Evolutionary conservation across 2,113 vertebrate genomes (phyloP), one percentile per base, ranked within the genome.

Genomic region (Limanda limanda): DNA sequence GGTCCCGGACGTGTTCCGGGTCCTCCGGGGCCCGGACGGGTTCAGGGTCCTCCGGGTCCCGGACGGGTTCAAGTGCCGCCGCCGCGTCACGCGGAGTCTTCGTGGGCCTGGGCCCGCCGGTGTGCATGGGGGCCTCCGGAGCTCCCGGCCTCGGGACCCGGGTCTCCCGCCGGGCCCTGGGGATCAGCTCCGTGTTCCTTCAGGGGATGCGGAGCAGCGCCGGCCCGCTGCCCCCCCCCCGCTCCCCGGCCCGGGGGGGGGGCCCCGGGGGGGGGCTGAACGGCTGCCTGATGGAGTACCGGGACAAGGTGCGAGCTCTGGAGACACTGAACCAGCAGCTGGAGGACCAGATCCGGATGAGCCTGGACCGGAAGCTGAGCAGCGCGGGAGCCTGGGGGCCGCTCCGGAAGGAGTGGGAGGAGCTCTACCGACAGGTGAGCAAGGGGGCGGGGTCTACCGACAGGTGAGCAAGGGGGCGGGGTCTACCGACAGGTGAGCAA

Each of bases 171-270:
- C 92, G 97, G 18, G 97, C 96, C 47, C 92, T 99, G 86, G 96
- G 97, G 70, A 97, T 99, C 89, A 99, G 97, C 94, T 98, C 96
- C 14, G 94, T 99, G 74, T 98, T 98, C 91, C 90, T 99, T 47
- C 97, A 97, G 84, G 96, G 96, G 0, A 91, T 97, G 59, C 92
- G 96, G 86, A 97, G 96, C 92, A 96, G 94, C 52, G 86, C 94
- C 0, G 78, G 89, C 0, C 88, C 95, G 0, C 92, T 94, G 0
- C 69, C 95, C 1, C 77, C 94, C 40, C 89, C n/a, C n/a, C n/a
- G n/a, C n/a, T n/a, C n/a, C n/a, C n/a, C n/a, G 45, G 95, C 95
- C 6, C 92, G 91, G 72, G 84, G 87, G n/a, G 86, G 86, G 1
- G 85, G 76, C 1, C 74, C 14, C 7, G 84, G 93, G 0, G 94